Evolutionary conservation across 2,888 invertebrate species (phyloP), one percentile per base, ranked within the genome.

Genomic region (Entomobrya multifasciata): DNA sequence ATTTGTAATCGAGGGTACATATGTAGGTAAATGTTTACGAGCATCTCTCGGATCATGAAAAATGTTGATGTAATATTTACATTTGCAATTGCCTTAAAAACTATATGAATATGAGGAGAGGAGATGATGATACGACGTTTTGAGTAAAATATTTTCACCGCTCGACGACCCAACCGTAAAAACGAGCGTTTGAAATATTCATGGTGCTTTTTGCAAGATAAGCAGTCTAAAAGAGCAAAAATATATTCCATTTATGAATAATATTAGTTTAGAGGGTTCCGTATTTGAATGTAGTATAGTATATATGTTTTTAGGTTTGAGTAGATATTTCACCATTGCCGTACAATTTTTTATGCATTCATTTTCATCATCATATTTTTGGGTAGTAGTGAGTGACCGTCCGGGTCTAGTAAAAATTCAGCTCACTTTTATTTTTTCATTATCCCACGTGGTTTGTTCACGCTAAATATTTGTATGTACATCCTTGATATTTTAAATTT

Each of bases 201-300:
- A 88, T 88, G 79, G 87, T 78, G 88, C 88, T 88, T 88, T 88
- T 88, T 88, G 87, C 81, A 85, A 78, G 87, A 87, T 87, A 82
- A 87, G 49, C 67, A 70, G 36, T 36, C 8, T 36, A 36, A 36
- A 36, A 36, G 8, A 8, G 8, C 4, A 36, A 36, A 36, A 36
- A 36, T 4, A 6, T 36, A 8, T 36, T 36, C 36, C 36, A 36
- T 36, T 36, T 60, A 22, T 60, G 22, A n/a, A 60, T 25, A 36
- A 36, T 36, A 36, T 36, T 36, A 36, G 4, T 6, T 36, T 36
- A 6, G 8, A 49, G 49, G 49, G 8, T 49, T 13, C 49, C 5
- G 13, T n/a, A n/a, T n/a, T n/a, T n/a, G 49, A 11, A 49, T 15
- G 13, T 11, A 8, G 5, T 49, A n/a, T 15, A 15, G 49, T 49